phyloP scores from a whole-genome alignment of 1,140 invertebrate species.

The Scaptomyza hsui region DNA sequence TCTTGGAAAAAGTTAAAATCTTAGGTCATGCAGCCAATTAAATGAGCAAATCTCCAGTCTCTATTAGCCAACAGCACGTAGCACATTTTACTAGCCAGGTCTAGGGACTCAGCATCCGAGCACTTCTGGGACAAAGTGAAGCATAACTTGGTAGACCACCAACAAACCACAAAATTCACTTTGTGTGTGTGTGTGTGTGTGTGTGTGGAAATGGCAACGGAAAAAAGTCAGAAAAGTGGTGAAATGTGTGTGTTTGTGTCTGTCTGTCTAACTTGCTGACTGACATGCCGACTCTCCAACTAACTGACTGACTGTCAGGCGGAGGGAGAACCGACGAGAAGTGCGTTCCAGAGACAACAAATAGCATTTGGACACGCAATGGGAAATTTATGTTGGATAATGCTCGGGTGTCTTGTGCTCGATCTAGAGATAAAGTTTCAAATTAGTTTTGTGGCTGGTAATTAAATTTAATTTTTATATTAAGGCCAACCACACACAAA shows the following conservation, averaged over 20 bases:
- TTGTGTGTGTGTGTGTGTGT: slow-evolving; percentile 18
- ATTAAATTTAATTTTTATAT: slow-evolving; percentile 81
- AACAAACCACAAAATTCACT: slow-evolving; percentile 64
- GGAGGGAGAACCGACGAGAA: slow-evolving; percentile 7
- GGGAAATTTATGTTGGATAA: slow-evolving; percentile 78
- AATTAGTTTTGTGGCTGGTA: slow-evolving; percentile 80
- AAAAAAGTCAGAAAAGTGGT: slow-evolving; percentile 46
- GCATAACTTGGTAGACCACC: slow-evolving; percentile 58
- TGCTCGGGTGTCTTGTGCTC: slow-evolving; percentile 46
- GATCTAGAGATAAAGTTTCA: slow-evolving; percentile 78
- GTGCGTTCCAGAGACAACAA: slow-evolving; percentile 65
- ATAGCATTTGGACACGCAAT: slow-evolving; percentile 77
- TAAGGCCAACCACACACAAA: slow-evolving; percentile 52
- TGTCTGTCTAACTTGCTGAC: slow-evolving; percentile 29
- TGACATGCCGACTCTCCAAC: slow-evolving; percentile 45
- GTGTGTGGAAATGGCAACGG: slow-evolving; percentile 55
- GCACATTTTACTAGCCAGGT: slow-evolving; percentile 35
- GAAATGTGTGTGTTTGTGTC: slow-evolving; percentile 29
- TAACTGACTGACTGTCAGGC: slow-evolving; percentile 33
- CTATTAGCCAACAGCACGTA: slow-evolving; percentile 71
- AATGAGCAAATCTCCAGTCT: slow-evolving; percentile 42
- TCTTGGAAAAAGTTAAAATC: not conserved
- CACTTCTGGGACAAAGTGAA: slow-evolving; percentile 34
- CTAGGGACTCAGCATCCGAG: slow-evolving; percentile 7
- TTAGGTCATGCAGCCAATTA: slow-evolving; percentile 57